Evolutionary conservation across 1,140 invertebrate genomes (phyloP).

Genomic region (Drosophila suzukii): DNA sequence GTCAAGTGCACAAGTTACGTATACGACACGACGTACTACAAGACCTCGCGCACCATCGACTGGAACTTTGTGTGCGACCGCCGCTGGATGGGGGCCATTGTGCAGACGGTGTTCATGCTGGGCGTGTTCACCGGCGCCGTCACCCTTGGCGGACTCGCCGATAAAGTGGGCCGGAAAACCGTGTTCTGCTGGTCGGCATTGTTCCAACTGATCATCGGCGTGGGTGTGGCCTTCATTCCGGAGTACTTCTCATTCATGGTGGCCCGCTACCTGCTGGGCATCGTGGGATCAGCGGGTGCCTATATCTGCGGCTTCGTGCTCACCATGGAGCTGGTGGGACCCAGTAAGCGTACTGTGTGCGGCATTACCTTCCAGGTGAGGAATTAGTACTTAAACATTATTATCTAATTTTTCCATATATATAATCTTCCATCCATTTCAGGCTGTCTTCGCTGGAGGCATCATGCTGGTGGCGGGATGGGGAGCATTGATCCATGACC

Average conservation of each 20-base stretch:
- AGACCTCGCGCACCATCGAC: conserved; percentile 90
- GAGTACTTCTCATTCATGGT: conserved; percentile 90
- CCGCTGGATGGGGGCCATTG: conserved; percentile 92
- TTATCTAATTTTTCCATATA: neutral
- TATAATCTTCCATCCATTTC: neutral
- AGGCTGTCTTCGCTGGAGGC: conserved; percentile 91
- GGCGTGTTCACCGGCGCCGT: conserved; percentile 95
- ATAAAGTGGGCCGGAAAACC: conserved; percentile 93
- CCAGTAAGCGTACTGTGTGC: conserved; percentile 91
- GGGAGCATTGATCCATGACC: conserved; percentile 91
- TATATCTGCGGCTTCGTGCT: conserved; percentile 94
- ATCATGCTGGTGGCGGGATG: conserved; percentile 93
- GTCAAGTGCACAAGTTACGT: conserved; percentile 88
- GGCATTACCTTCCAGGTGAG: conserved; percentile 90
- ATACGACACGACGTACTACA: conserved; percentile 89
- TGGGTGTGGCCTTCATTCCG: conserved; percentile 90
- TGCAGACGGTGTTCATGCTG: conserved; percentile 93
- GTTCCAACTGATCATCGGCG: conserved; percentile 89
- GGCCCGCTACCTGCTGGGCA: conserved; percentile 90
- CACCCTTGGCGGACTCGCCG: conserved; percentile 92
- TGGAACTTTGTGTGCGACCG: conserved; percentile 94
- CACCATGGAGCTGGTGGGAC: conserved; percentile 94
- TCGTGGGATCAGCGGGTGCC: conserved; percentile 92
- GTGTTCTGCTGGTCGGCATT: conserved; percentile 91
- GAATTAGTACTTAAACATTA: too few relatives aligned